These are phyloP conservation scores for Erpobdella octoculata DNA, from an alignment of 2,888 invertebrate genomes.

Conservation along the genomic window DNA sequence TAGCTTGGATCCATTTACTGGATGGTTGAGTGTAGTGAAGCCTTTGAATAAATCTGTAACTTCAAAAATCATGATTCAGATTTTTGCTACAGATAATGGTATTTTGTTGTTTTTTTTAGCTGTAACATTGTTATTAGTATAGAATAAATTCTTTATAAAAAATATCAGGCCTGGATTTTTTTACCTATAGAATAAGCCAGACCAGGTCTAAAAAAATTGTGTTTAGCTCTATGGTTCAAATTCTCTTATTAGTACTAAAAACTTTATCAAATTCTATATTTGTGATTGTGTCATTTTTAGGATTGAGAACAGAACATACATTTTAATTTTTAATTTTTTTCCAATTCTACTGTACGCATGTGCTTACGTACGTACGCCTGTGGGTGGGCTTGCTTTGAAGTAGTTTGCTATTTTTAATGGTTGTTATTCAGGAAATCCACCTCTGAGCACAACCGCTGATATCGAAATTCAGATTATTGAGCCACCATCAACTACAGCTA, in stretches of 20 bases:
- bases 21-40: conserved; percentile 21
- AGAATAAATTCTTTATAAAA: not conserved
- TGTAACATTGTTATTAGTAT: not conserved
- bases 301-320: no score
- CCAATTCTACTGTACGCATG: no score
- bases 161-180: not conserved
- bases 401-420: no score
- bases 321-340: no score
- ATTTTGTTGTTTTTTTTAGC: not conserved
- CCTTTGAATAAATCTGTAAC: not conserved
- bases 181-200: no score
- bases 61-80: conserved; percentile 13
- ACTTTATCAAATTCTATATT: no score
- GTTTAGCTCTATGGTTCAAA: no score
- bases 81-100: conserved; percentile 20
- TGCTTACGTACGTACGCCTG: no score
- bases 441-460: not conserved
- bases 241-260: no score
- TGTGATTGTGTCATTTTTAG: no score
- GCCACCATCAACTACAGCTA: not conserved
- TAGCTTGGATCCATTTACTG: not conserved
- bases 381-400: no score
- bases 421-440: not conserved
- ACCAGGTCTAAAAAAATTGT: no score
- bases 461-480: not conserved